Evolutionary conservation across 2,113 vertebrate species (phyloP), one percentile per base, ranked within the genome.

Genomic region (Ceuthmochares aereus): DNA sequence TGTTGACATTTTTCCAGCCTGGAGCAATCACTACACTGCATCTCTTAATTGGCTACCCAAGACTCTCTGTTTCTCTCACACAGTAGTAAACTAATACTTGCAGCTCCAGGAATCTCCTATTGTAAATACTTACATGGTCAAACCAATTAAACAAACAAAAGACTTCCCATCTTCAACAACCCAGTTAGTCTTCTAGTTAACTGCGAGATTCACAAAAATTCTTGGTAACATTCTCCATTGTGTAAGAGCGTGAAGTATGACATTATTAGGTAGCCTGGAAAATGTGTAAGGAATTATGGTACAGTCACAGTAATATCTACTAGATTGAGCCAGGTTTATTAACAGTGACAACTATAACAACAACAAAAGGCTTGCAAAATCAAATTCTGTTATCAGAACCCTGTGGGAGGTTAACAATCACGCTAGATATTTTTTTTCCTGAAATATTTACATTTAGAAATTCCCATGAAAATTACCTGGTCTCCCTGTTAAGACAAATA

Each of bases 101-200:
- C 60, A 89, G 56, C 68, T 90, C 69, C 32, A 72, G 60, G 54
- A 90, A 43, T 70, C 67, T 86, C 49, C 66, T 87, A 3, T 78
- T 93, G 82, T 69, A 74, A 75, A 86, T 36, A 64, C 45, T 55
- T 85, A 90, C 16, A 80, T 30, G 47, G 80, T 51, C 63, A 90
- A 97, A 92, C n/a, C 84, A 92, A 83, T 73, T 6, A 20, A 81
- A 36, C 25, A 93, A 67, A 93, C 52, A 93, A 95, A 94, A 94
- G 87, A 12, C 51, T 93, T 56, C 22, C 40, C 37, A 42, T 36
- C 58, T 55, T 79, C 47, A 54, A 67, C 92, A 95, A 97, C 90
- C 75, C 83, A 93, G 86, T 96, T 96, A 95, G 91, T 58, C 75
- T 91, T 81, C 80, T 92, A 94, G 92, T 81, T 89, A 90, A 91